These are phyloP conservation scores for Orius laevigatus DNA, from an alignment of 1,140 invertebrate species.

Conservation along the genomic window DNA sequence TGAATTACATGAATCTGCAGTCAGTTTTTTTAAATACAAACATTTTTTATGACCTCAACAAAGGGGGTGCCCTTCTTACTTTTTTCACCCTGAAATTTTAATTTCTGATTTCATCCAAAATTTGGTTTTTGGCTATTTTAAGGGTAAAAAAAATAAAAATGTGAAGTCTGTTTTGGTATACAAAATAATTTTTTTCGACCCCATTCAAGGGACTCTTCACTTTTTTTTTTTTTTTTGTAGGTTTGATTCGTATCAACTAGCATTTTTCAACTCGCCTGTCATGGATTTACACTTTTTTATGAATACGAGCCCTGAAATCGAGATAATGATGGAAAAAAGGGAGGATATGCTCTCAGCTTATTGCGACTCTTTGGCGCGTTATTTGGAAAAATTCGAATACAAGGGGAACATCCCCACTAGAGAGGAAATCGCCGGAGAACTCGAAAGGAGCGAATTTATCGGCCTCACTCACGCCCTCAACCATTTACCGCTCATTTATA, in stretches of 20 bases:
- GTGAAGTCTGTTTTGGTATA: too few relatives aligned
- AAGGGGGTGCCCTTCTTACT: too few relatives aligned
- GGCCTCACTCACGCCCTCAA: slow-evolving; percentile 2
- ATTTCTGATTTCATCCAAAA: too few relatives aligned
- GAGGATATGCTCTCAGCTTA: background rate
- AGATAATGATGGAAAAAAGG: background rate
- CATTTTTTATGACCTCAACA: too few relatives aligned
- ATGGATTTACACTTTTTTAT: slow-evolving; percentile 20
- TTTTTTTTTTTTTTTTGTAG: too few relatives aligned
- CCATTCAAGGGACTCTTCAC: too few relatives aligned
- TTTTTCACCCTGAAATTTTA: too few relatives aligned
- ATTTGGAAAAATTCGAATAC: background rate
- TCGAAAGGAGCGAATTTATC: background rate
- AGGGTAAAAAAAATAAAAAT: too few relatives aligned
- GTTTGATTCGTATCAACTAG: slow-evolving; percentile 11
- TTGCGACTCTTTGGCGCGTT: background rate
- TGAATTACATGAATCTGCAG: too few relatives aligned
- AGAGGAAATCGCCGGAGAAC: background rate
- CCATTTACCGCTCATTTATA: background rate
- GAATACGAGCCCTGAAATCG: slow-evolving; percentile 12
- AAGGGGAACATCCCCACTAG: background rate
- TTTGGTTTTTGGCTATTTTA: too few relatives aligned
- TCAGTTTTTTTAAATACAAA: too few relatives aligned
- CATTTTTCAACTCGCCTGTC: slow-evolving; percentile 15
- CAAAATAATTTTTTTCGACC: too few relatives aligned